A percentile compares a stretch with the other conserved stretches of the same genome.
phyloP scores from a whole-genome alignment of 2,113 vertebrate species.

The Nothocercus julius region DNA sequence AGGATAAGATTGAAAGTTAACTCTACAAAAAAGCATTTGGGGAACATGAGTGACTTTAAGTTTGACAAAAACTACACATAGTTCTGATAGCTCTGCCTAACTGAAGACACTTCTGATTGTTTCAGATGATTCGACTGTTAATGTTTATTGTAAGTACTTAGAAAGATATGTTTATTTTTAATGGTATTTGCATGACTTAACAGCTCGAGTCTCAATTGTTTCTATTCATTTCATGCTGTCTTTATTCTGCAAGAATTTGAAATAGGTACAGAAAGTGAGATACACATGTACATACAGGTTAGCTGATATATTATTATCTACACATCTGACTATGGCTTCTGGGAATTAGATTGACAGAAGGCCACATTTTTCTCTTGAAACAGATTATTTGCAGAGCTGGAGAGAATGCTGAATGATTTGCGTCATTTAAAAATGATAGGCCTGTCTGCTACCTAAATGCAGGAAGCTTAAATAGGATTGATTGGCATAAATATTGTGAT shows the following conservation, averaged over 20 bases:
- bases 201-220: not conserved
- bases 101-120: not conserved
- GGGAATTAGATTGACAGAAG: not conserved
- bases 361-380: not conserved
- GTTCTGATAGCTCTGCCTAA: not conserved
- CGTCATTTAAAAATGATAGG: not conserved
- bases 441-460: not conserved
- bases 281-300: not conserved
- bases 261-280: not conserved
- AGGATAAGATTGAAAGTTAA: not conserved
- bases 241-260: not conserved
- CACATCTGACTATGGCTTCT: not conserved
- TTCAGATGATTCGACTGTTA: not conserved
- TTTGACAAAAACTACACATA: not conserved
- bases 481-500: not conserved
- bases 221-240: not conserved
- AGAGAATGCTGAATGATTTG: not conserved
- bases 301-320: not conserved
- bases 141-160: not conserved
- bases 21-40: not conserved
- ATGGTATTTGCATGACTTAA: not conserved
- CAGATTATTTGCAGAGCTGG: not conserved
- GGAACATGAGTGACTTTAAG: not conserved
- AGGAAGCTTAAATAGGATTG: not conserved
- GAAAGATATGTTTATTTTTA: not conserved